These are phyloP conservation scores for Turnix velox DNA, from an alignment of 2,113 vertebrate genomes.

Conservation along the genomic window DNA sequence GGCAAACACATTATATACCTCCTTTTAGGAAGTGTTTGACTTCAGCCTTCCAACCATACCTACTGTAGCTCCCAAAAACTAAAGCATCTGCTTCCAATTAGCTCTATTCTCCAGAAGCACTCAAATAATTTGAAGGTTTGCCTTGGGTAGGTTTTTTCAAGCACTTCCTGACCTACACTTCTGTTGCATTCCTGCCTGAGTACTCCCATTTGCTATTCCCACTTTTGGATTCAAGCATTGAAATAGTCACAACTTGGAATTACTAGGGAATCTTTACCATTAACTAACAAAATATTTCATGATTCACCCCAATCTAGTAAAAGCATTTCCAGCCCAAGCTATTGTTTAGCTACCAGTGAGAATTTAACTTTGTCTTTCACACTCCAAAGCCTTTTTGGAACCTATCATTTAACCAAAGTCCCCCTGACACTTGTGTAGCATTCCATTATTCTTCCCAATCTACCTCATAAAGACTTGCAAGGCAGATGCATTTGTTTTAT, in stretches of 20 bases:
- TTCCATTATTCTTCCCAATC: not conserved
- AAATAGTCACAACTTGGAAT: not conserved
- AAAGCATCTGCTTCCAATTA: not conserved
- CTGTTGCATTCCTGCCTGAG: accelerated
- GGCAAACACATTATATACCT: no score
- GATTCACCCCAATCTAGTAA: not conserved
- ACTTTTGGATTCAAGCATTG: not conserved
- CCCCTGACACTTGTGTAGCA: not conserved
- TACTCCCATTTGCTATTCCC: not conserved
- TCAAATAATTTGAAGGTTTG: not conserved
- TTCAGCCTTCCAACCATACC: not conserved
- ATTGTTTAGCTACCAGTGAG: not conserved
- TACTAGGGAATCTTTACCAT: not conserved
- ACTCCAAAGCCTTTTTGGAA: not conserved
- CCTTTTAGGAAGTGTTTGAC: not conserved
- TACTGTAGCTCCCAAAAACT: not conserved
- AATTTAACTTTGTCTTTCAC: not conserved
- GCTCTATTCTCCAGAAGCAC: not conserved
- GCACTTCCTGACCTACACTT: not conserved
- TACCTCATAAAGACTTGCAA: not conserved
- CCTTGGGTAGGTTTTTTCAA: not conserved
- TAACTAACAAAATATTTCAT: not conserved
- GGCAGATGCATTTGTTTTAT: not conserved
- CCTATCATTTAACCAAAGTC: not conserved
- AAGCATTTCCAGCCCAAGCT: not conserved